Conservation (phyloP, 2,888 invertebrate genomes). For the Himalopsyche tibetana region DNA sequence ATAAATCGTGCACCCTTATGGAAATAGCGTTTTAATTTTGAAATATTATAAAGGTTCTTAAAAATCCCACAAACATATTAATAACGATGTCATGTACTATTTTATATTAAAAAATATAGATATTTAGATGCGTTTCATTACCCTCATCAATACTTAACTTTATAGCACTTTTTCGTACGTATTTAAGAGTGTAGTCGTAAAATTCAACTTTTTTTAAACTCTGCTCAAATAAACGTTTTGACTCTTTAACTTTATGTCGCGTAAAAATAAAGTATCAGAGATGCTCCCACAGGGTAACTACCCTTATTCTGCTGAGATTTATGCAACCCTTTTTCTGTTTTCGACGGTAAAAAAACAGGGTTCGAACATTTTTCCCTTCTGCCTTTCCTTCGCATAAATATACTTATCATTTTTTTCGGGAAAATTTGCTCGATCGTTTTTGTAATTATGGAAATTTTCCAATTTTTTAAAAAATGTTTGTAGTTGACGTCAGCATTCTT, state of each 20-base stretch:
- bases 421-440: neutral
- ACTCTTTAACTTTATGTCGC: neutral
- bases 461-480: neutral
- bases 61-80: no score
- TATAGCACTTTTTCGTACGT: neutral
- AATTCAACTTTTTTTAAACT: neutral
- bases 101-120: no score
- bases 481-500: neutral
- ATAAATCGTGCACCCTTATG: constrained; percentile 2
- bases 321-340: constrained; percentile 1
- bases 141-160: no score
- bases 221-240: neutral
- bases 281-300: constrained; percentile 4
- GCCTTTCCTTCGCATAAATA: neutral
- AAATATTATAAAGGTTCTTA: neutral
- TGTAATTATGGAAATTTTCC: neutral
- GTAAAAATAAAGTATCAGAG: constrained; percentile 10
- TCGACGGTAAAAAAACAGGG: neutral
- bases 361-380: neutral
- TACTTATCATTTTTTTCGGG: constrained; percentile 6
- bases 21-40: neutral
- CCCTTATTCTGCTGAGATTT: neutral
- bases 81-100: no score
- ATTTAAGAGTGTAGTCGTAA: neutral
- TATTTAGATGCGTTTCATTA: no score